Percentiles rank a stretch among this genome's conserved stretches.
phyloP scores from a whole-genome alignment of 2,888 invertebrate species.

The Aphrophora alni region DNA sequence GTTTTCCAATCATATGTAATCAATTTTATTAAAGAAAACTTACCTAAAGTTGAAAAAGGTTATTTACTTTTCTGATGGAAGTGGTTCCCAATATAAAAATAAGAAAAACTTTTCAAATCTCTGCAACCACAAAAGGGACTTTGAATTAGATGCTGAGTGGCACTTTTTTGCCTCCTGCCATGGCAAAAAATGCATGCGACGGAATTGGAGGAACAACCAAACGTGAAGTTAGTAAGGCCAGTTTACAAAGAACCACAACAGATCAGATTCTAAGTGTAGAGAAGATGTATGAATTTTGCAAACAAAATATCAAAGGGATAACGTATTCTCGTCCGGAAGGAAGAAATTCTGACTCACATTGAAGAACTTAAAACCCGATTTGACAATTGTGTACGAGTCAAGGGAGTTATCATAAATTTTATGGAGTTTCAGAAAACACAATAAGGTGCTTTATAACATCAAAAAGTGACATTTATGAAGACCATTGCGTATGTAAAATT shows the following conservation, averaged over 20 bases:
- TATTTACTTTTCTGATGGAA: conserved; percentile 49
- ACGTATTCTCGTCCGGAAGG: conserved; percentile 20
- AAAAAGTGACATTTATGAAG: not conserved
- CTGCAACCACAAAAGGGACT: conserved; percentile 44
- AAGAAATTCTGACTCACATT: conserved; percentile 3
- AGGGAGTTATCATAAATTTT: not conserved
- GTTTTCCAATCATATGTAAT: not conserved
- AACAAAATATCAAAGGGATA: conserved; percentile 22
- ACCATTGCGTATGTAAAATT: conserved; percentile 25
- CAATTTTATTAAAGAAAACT: conserved; percentile 14
- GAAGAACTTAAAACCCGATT: conserved; percentile 16
- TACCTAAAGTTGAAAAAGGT: conserved; percentile 32
- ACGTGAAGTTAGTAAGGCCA: conserved; percentile 20
- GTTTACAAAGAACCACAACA: not conserved
- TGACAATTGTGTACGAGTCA: not conserved
- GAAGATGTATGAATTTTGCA: conserved; percentile 18
- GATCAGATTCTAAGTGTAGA: conserved; percentile 12
- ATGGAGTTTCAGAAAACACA: conserved; percentile 15
- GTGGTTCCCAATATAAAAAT: conserved; percentile 51
- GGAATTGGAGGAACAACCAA: conserved; percentile 16
- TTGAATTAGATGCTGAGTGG: conserved; percentile 39
- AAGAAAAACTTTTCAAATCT: conserved; percentile 50
- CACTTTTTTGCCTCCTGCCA: conserved; percentile 38
- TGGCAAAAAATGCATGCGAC: conserved; percentile 23
- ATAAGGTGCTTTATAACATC: conserved; percentile 18